Conservation (phyloP, 2,888 invertebrate species). For the Ennomos fuscantarius region DNA sequence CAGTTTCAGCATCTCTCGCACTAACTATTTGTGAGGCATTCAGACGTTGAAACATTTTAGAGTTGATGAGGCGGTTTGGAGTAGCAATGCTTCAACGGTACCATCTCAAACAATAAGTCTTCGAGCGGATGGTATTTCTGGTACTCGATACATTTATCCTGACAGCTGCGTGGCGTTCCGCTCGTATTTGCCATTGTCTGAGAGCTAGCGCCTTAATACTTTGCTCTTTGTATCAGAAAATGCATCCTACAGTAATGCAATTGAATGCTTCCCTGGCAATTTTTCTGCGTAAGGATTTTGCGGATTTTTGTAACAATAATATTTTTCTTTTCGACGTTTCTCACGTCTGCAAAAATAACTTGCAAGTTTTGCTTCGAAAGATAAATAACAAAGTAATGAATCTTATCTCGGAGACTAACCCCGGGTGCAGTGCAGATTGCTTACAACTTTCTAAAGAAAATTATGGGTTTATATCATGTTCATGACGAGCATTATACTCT, state of each 20-base stretch:
- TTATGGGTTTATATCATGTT: conserved; percentile 62
- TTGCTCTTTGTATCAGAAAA: conserved; percentile 65
- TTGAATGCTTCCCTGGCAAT: conserved; percentile 51
- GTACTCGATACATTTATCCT: conserved; percentile 74
- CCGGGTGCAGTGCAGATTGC: conserved; percentile 39
- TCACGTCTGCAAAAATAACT: conserved; percentile 34
- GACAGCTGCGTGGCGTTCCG: conserved; percentile 63
- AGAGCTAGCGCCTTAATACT: conserved; percentile 69
- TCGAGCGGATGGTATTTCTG: conserved; percentile 64
- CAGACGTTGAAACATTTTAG: conserved; percentile 46
- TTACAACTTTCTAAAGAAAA: conserved; percentile 60
- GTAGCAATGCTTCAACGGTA: conserved; percentile 67
- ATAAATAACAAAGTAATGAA: conserved; percentile 42
- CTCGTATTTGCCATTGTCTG: conserved; percentile 76
- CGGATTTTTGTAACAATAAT: conserved; percentile 37
- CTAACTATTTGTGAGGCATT: conserved; percentile 40
- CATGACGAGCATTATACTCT: conserved; percentile 26
- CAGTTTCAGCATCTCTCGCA: conserved; percentile 25
- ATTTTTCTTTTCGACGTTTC: conserved; percentile 35
- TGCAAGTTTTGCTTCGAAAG: conserved; percentile 33
- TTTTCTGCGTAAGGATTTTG: conserved; percentile 42
- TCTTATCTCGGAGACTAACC: conserved; percentile 43
- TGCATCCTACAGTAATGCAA: conserved; percentile 62
- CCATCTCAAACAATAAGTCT: conserved; percentile 75
- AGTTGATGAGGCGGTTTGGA: conserved; percentile 42